Conservation (phyloP, 2,888 invertebrate species). For the Drosophila parthenogenetica region DNA sequence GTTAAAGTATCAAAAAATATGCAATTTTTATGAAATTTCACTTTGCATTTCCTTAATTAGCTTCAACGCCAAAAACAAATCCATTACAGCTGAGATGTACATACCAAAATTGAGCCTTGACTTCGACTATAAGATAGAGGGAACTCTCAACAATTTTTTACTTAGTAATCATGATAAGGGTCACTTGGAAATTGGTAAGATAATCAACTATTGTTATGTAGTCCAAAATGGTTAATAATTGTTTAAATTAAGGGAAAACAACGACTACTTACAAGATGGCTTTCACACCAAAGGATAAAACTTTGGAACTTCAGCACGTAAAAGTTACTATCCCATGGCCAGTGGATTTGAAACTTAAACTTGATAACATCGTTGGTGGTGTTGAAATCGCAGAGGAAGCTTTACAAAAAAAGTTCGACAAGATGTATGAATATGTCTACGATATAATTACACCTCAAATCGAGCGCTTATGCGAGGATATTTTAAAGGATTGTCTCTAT, state of each 20-base stretch:
- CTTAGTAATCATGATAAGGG: background rate
- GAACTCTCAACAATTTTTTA: background rate
- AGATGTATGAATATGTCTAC: background rate
- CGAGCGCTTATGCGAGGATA: background rate
- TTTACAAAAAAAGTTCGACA: background rate
- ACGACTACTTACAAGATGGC: background rate
- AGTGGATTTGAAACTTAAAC: background rate
- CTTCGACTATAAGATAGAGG: background rate
- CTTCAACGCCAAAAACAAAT: background rate
- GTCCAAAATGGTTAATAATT: too few relatives aligned
- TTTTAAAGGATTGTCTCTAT: background rate
- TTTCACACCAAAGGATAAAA: background rate
- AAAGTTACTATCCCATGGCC: too few relatives aligned
- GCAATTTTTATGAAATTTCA: too few relatives aligned
- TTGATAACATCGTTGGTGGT: background rate
- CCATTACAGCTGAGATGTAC: background rate
- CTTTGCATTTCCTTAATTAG: background rate
- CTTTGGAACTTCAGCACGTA: background rate
- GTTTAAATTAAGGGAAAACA: background rate
- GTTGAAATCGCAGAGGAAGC: background rate
- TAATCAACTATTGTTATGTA: too few relatives aligned
- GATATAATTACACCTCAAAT: background rate
- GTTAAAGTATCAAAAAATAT: background rate
- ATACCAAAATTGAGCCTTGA: background rate
- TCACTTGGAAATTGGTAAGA: conserved; percentile 4